Base-by-base conservation (phyloP, 2,113 vertebrate species). In the Pedetes capensis region DNA sequence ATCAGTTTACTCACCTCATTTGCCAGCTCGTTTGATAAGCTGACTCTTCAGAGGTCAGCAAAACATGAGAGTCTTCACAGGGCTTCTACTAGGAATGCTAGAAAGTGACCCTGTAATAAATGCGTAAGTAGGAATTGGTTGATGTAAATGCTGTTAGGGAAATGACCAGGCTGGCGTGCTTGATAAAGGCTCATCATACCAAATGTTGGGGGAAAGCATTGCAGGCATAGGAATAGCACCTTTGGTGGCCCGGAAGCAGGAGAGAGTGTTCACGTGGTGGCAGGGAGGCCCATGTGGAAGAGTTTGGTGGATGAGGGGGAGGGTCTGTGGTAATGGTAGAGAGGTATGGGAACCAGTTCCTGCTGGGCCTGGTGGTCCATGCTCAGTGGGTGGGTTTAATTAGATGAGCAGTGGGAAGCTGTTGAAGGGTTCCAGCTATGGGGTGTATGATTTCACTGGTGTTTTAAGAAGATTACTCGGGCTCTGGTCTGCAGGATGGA, bases 291-390 rank as follows among this genome's bases (percentile, higher is more conserved):
- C 2, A 10, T 3, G 14, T 20, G 42, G 17, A 17, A 1, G 8
- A 66, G 8, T 55, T 39, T 8, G 68, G n/a, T n/a, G 71, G 71
- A 14, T 1, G 0, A 18, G 8, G 1, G 27, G 34, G 25, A 63
- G 4, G 1, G 8, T 4, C 4, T 29, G 23, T 27, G n/a, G n/a
- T 22, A 6, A 23, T 1, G 1, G 20, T 17, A 47, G 75, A 5
- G n/a, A 61, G 2, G 29, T 29, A 34, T 6, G 0, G 18, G 39
- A 94, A 18, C 63, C n/a, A 6, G 39, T 81, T 69, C 22, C 29
- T 13, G 7, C 12, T 10, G 47, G 32, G 3, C 57, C 42, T 44
- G 81, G 37, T 0, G 44, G 74, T 29, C 76, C 39, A 11, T 3
- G 57, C 76, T 66, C n/a, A 12, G n/a, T 7, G 55, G 51, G 23